Evolutionary conservation across 2,888 invertebrate species (phyloP), one percentile per base, ranked within the genome.

Genomic region (Pilophorus perplexus): DNA sequence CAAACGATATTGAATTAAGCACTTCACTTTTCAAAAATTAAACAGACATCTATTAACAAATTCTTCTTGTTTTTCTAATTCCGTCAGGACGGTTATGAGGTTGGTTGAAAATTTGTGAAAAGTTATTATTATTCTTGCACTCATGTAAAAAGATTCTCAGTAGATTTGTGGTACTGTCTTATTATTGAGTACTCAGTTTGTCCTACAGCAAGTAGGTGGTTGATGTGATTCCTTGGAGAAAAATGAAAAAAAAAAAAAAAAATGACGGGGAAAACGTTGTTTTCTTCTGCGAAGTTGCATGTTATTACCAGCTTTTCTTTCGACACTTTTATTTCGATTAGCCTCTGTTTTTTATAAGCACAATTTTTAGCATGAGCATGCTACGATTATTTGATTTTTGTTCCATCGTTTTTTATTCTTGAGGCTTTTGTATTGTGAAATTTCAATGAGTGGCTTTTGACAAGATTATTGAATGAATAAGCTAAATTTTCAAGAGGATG

Each of bases 31-130:
- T n/a, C n/a, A n/a, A n/a, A n/a, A n/a, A n/a, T n/a, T n/a, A n/a
- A n/a, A n/a, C n/a, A n/a, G n/a, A n/a, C n/a, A n/a, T n/a, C n/a
- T 33, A 33, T 33, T 33, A 33, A 33, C 33, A 33, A 37, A 42
- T 67, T 67, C 57, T 71, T 71, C 71, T 70, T 71, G 55, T 67
- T 54, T 67, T 62, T 59, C 37, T 18, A 38, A 52, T 42, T 66
- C 72, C 74, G 73, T 74, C 80, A 83, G 79, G 80, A 83, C 79
- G 83, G 83, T 82, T 81, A 81, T 78, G 82, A 83, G 83, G 83
- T 83, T 83, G 78, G 83, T 83, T 77, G 73, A 75, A 33, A 25
- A 46, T 27, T 60, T 60, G 57, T 59, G 59, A 59, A 20, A n/a
- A 59, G 42, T 2, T 59, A 20, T 25, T 42, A 5, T 33, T 59